Evolutionary conservation across 2,888 invertebrate genomes (phyloP), one percentile per base, ranked within the genome.

Genomic region (Homarus gammarus): DNA sequence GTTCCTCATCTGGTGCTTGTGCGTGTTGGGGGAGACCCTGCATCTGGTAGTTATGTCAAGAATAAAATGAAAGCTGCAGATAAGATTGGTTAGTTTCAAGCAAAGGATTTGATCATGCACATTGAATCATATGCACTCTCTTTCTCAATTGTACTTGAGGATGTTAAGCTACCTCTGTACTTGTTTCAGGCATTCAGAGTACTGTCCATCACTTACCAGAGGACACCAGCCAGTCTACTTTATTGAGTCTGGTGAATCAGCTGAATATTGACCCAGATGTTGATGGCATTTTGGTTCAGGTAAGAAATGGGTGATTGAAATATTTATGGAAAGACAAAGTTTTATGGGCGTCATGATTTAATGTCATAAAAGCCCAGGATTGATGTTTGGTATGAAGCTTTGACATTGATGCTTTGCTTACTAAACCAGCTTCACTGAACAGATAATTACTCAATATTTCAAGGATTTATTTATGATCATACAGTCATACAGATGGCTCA

Each of bases 201-300:
- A 88, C 77, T 27, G 49, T 88, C 27, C 88, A 88, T 56, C 88
- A 88, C 56, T 61, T 88, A 56, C 88, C 88, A 18, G 38, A 49
- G 12, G 88, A 88, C 72, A 88, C 88, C 68, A 88, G 88, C 77
- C 83, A 83, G 70, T 83, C 83, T n/a, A 49, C 88, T 22, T 61
- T 88, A n/a, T 70, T 88, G 0, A 27, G 56, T 27, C 84, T 88
- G 15, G 38, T 88, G n/a, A 77, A 88, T 44, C 77, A 88, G 51
- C 94, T 97, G 33, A 98, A 98, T 94, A 93, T 94, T 0, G 96
- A 97, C 94, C 93, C 95, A 1, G 93, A 93, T 78, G 96, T 98
- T 1, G 97, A 97, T 94, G 98, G 97, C 0, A 96, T 98, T 92
- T 94, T 98, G 84, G 96, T 97, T 0, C 97, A 97, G 93, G 94